Conservation (phyloP, 2,888 invertebrate species). For the Cephus rjabovi region DNA sequence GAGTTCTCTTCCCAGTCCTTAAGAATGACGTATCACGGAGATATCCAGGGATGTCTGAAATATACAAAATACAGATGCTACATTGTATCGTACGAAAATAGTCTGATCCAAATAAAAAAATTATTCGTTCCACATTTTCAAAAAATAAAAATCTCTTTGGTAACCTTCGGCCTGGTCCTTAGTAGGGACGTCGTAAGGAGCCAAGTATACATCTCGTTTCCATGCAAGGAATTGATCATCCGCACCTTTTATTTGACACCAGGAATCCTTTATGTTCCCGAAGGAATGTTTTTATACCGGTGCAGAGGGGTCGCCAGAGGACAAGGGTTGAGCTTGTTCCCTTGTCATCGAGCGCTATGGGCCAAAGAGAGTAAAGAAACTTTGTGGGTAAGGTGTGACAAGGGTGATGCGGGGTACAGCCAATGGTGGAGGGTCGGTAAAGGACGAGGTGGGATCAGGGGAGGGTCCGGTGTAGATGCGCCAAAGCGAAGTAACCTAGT, state of each 20-base stretch:
- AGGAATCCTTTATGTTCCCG: slow-evolving; percentile 22
- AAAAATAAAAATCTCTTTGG: neutral
- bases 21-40: neutral
- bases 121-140: neutral
- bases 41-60: neutral
- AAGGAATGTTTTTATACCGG: slow-evolving; percentile 20
- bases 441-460: neutral
- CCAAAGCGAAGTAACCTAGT: neutral
- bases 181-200: neutral
- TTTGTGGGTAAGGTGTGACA: neutral
- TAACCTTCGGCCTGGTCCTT: neutral
- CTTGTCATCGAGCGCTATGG: slow-evolving; percentile 1
- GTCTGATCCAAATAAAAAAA: neutral
- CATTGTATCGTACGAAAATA: neutral
- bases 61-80: neutral
- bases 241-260: slow-evolving; percentile 24
- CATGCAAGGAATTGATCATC: slow-evolving; percentile 25
- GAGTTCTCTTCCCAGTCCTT: neutral
- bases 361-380: neutral
- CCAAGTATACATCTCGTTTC: slow-evolving; percentile 6
- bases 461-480: no score
- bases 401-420: neutral
- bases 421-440: neutral
- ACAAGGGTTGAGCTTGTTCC: slow-evolving; percentile 5
- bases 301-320: slow-evolving; percentile 1